Evolutionary conservation across 2,797 vertebrate genomes (phyloP).

Genomic region (Octomys mimax): DNA sequence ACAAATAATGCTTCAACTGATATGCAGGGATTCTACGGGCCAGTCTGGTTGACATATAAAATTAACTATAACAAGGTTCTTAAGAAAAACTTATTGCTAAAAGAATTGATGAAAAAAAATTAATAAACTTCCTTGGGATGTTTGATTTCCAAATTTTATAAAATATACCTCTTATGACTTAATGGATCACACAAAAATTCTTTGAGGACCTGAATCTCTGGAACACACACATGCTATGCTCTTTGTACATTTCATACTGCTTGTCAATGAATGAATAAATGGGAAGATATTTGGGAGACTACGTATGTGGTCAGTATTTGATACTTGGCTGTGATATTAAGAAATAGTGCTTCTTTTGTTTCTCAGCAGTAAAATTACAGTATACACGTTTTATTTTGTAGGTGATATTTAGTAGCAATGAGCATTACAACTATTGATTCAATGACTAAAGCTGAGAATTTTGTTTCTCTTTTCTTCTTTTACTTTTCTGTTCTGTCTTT

Average conservation of each 20-base stretch:
- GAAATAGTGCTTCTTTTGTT: not conserved
- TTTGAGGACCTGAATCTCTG: not conserved
- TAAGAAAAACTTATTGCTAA: not conserved
- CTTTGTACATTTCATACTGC: not conserved
- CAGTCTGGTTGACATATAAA: not conserved
- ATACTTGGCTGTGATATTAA: not conserved
- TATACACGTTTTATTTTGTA: not conserved
- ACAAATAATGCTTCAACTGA: not conserved
- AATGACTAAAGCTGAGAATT: not conserved
- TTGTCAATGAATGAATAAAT: not conserved
- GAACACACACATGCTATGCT: not conserved
- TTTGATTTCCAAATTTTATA: not conserved
- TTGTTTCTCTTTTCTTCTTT: not conserved
- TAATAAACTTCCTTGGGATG: not conserved
- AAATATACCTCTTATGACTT: not conserved
- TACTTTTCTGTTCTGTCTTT: not conserved
- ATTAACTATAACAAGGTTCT: not conserved
- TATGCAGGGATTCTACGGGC: not conserved
- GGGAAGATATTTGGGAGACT: not conserved
- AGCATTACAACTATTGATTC: not conserved
- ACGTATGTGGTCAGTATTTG: not conserved
- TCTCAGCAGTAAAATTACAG: not conserved
- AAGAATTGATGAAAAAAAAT: not conserved
- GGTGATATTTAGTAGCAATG: not conserved
- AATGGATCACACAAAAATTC: not conserved